Evolutionary conservation across 2,113 vertebrate species (phyloP).

Genomic region (Larimichthys polyactis): DNA sequence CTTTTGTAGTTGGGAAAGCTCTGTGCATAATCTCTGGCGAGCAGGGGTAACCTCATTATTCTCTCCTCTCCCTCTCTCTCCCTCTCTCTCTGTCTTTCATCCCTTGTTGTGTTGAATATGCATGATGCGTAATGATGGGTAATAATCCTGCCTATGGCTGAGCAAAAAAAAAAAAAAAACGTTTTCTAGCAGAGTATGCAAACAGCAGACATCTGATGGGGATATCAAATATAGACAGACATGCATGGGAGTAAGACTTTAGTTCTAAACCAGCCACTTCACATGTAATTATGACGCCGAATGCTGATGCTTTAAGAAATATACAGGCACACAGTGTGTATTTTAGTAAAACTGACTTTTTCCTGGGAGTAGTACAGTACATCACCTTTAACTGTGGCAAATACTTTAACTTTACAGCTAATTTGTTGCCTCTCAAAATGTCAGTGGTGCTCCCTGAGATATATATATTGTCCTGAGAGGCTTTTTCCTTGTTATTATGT

Average conservation of each 20-base stretch:
- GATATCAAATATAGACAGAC: slow-evolving; percentile 35
- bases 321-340: slow-evolving; percentile 3
- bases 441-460: slow-evolving; percentile 6
- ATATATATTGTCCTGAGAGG: slow-evolving; percentile 7
- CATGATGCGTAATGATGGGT: slow-evolving; percentile 69
- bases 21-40: slow-evolving; percentile 67
- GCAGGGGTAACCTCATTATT: slow-evolving; percentile 69
- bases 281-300: slow-evolving; percentile 34
- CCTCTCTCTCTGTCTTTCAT: slow-evolving; percentile 36
- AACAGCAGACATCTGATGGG: slow-evolving; percentile 41
- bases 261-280: background rate
- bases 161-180: slow-evolving; percentile 27
- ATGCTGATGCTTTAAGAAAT: slow-evolving; percentile 35
- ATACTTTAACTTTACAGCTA: slow-evolving; percentile 19
- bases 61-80: slow-evolving; percentile 6
- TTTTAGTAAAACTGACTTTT: slow-evolving; percentile 33
- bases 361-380: slow-evolving; percentile 4
- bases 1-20: slow-evolving; percentile 67
- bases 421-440: slow-evolving; percentile 51
- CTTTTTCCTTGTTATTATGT: slow-evolving; percentile 8
- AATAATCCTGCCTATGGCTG: slow-evolving; percentile 63
- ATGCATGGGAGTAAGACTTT: background rate
- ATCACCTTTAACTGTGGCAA: slow-evolving; percentile 21
- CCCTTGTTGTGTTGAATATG: slow-evolving; percentile 67
- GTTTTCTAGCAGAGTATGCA: slow-evolving; percentile 25